Percentiles rank a stretch among this genome's conserved stretches.
phyloP scores from a whole-genome alignment of 2,888 invertebrate genomes.

The Pseudolycoriella hygida region DNA sequence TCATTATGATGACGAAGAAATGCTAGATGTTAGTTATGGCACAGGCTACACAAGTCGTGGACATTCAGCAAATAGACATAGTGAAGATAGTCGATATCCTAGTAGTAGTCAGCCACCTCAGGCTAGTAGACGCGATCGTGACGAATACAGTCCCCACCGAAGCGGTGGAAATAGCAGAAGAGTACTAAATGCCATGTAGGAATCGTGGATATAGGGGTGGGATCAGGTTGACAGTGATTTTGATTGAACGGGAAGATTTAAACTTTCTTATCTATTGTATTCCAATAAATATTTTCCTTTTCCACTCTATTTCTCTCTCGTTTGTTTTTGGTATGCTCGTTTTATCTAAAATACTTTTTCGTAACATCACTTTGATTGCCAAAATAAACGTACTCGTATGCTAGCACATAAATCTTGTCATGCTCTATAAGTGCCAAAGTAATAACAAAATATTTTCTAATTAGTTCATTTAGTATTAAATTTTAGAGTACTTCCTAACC shows the following conservation, averaged over 20 bases:
- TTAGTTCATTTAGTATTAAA: no score
- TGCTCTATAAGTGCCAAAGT: constrained; percentile 1
- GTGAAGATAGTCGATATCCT: constrained; percentile 10
- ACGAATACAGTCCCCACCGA: constrained; percentile 31
- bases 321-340: background rate
- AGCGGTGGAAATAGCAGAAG: constrained; percentile 32
- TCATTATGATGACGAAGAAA: constrained; percentile 28
- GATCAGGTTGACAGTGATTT: constrained; percentile 28
- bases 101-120: constrained; percentile 4
- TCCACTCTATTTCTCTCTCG: background rate
- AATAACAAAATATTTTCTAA: background rate
- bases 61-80: constrained; percentile 8
- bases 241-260: constrained; percentile 5
- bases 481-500: background rate
- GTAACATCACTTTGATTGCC: background rate
- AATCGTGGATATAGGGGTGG: constrained; percentile 33
- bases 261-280: no score
- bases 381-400: background rate
- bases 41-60: constrained; percentile 19
- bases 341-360: background rate
- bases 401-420: background rate
- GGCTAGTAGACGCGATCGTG: constrained; percentile 18
- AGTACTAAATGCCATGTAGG: constrained; percentile 32
- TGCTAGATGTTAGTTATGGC: constrained; percentile 25
- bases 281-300: background rate